Base-by-base conservation (phyloP, 2,797 vertebrate genomes). In the Acanthornis magna region DNA sequence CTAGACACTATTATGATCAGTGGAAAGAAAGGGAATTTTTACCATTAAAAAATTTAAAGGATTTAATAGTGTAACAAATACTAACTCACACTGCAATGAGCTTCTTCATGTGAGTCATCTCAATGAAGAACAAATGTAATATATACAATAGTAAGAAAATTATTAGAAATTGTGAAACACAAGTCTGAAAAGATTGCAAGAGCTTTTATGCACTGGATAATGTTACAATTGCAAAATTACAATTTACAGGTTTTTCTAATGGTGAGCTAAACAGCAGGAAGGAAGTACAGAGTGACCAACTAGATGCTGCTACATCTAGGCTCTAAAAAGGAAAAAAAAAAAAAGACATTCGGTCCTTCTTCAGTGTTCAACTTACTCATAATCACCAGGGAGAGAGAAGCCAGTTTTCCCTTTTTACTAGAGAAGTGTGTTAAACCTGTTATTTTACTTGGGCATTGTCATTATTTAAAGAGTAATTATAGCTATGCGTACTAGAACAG, bases 381-480 rank as follows among this genome's bases (percentile, higher is more conserved):
- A 55, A 80, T 8, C 45, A 68, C 16, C 42, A 92, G 25, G 16
- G 42, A 63, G 10, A 67, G 47, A 62, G 62, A 93, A 93, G 32
- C 14, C 16, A 25, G 23, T 22, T 40, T 43, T 83, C 70, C 34
- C 7, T 83, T 95, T 92, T 88, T 89, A 60, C 36, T 85, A 23
- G 22, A 85, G 42, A 87, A 81, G 9, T 30, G 25, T 58, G 62
- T 66, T 70, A 73, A 96, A 94, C 71, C 68, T 93, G 53, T 87
- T 95, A 94, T 94, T 97, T 97, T 91, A 93, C 34, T 95, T 91
- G 92, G 61, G 57, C 75, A 58, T 51, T 96, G 60, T 67, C 81
- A 85, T 96, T 96, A 89, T 93, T 89, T 93, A 93, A 96, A 95
- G 47, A 85, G 62, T 95, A 97, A 97, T 94, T 97, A 96, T 60